phyloP scores from a whole-genome alignment of 2,797 vertebrate species.

The Setipinna tenuifilis region DNA sequence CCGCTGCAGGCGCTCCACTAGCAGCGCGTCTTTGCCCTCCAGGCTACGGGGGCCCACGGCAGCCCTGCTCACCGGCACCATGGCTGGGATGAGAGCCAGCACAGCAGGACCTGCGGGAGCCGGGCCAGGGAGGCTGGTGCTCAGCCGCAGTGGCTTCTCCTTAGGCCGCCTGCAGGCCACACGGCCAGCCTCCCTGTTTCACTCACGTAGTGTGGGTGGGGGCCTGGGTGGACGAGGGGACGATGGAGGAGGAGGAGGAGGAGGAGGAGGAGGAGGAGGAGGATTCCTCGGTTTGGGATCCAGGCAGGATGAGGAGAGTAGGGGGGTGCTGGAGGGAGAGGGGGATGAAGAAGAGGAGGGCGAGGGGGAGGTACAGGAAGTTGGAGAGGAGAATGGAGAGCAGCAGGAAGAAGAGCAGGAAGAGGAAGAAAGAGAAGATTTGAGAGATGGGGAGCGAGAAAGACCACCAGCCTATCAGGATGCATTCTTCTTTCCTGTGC shows the following conservation, averaged over 20 bases:
- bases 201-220: constrained; percentile 86
- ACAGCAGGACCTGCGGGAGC: constrained; percentile 59
- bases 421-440: constrained; percentile 61
- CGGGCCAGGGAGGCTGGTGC: constrained; percentile 80
- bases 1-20: constrained; percentile 82
- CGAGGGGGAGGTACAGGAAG: constrained; percentile 42
- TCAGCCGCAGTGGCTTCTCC: constrained; percentile 89
- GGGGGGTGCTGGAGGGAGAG: constrained; percentile 78
- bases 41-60: constrained; percentile 78
- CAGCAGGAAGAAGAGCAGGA: constrained; percentile 63
- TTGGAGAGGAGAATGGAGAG: constrained; percentile 55
- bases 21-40: constrained; percentile 85
- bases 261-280: constrained; percentile 57
- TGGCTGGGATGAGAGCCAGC: constrained; percentile 74
- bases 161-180: constrained; percentile 76
- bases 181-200: constrained; percentile 79
- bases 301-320: constrained; percentile 80
- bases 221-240: constrained; percentile 75
- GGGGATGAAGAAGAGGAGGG: constrained; percentile 71
- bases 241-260: constrained; percentile 64
- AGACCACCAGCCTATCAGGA: constrained; percentile 80
- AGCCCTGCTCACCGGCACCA: constrained; percentile 74
- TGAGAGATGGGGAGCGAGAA: constrained; percentile 68
- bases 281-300: constrained; percentile 77
- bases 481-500: constrained; percentile 81